These are phyloP conservation scores for Rousettus madagascariensis DNA, from an alignment of 2,797 vertebrate genomes.

Conservation along the genomic window DNA sequence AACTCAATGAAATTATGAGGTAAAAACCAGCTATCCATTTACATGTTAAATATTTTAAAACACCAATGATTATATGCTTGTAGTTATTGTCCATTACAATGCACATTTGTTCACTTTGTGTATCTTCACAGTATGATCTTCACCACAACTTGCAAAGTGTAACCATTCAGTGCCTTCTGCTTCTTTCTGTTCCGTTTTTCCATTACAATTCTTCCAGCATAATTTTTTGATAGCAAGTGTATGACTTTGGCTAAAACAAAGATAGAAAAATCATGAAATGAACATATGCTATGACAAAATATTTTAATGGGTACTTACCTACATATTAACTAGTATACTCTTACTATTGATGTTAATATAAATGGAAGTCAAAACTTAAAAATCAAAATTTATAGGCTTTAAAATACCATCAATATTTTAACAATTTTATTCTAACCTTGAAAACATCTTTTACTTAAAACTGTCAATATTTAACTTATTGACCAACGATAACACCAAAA, in stretches of 20 bases:
- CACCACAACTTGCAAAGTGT: constrained; percentile 94
- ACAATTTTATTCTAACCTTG: constrained; percentile 56
- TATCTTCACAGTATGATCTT: constrained; percentile 95
- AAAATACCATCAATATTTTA: constrained; percentile 79
- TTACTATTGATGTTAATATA: constrained; percentile 78
- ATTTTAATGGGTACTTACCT: constrained; percentile 68
- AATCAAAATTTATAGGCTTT: constrained; percentile 71
- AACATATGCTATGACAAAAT: constrained; percentile 73
- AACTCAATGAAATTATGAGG: not conserved
- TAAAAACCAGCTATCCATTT: constrained; percentile 32
- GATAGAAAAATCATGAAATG: constrained; percentile 57
- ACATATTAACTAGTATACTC: constrained; percentile 39
- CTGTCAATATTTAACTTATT: not conserved
- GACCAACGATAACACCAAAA: not conserved
- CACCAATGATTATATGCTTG: not conserved
- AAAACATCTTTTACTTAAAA: constrained; percentile 68
- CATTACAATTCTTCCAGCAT: constrained; percentile 90
- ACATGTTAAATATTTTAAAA: constrained; percentile 19
- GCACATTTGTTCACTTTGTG: constrained; percentile 90
- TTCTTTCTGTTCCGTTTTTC: constrained; percentile 83
- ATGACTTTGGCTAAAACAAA: constrained; percentile 91
- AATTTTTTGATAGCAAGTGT: constrained; percentile 92
- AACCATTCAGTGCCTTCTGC: constrained; percentile 87
- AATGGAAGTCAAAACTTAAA: constrained; percentile 74
- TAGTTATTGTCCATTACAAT: constrained; percentile 81